phyloP scores from a whole-genome alignment of 1,140 invertebrate genomes.

The Drosophila trapezifrons region DNA sequence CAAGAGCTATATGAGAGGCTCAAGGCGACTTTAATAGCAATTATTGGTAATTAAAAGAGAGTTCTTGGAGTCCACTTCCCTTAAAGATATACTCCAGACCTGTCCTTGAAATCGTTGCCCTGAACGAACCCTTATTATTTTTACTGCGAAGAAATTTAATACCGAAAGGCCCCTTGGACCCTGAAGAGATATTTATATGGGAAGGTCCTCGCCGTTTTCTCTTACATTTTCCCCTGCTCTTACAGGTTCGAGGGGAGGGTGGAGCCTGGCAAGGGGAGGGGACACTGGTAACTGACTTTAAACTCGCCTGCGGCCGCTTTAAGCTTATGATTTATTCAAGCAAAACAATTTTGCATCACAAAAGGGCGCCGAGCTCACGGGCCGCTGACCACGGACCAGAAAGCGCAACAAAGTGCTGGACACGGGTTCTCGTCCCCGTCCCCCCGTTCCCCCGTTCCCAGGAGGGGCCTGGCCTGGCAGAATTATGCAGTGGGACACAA shows the following conservation, averaged over 20 bases:
- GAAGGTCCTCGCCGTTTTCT: background rate
- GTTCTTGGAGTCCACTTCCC: no score
- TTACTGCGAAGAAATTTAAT: background rate
- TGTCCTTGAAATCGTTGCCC: no score
- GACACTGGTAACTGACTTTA: slow-evolving; percentile 39
- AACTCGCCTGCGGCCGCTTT: slow-evolving; percentile 29
- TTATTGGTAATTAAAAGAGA: slow-evolving; percentile 1
- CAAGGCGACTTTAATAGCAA: background rate
- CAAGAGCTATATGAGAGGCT: no score
- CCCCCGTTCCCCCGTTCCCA: background rate
- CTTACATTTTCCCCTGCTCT: slow-evolving; percentile 1
- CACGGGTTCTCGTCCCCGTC: background rate
- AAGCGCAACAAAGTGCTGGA: slow-evolving; percentile 59
- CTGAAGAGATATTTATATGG: background rate
- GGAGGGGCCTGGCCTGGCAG: slow-evolving; percentile 11
- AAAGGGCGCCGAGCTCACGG: slow-evolving; percentile 63
- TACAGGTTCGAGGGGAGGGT: no score
- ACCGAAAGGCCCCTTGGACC: background rate
- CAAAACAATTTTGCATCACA: slow-evolving; percentile 77
- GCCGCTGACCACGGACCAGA: slow-evolving; percentile 66
- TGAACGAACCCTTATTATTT: background rate
- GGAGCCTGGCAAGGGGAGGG: slow-evolving; percentile 4
- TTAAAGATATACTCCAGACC: no score
- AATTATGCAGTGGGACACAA: slow-evolving; percentile 59
- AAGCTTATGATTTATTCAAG: slow-evolving; percentile 76